Percentiles rank a stretch among this genome's conserved stretches.
phyloP scores from a whole-genome alignment of 2,797 vertebrate genomes.

The Tragopan temminckii region DNA sequence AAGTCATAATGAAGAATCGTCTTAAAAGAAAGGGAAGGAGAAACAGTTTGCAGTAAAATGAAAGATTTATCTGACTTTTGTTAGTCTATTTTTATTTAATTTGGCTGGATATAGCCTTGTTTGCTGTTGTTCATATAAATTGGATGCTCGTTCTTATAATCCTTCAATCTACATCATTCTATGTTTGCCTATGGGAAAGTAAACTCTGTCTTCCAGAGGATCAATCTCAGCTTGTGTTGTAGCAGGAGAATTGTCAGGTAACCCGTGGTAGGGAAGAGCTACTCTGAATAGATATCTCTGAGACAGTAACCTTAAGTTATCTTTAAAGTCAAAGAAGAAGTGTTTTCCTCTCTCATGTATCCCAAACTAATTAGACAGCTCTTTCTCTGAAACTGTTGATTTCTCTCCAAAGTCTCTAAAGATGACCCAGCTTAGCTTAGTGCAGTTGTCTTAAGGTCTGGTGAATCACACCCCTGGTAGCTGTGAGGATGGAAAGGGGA shows the following conservation, averaged over 20 bases:
- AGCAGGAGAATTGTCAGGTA: background rate
- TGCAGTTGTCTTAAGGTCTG: conserved; percentile 45
- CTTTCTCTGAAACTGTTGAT: conserved; percentile 20
- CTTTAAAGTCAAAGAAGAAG: conserved; percentile 1
- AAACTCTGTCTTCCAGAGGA: background rate
- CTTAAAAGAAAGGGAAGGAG: background rate
- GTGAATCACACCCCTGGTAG: conserved; percentile 47
- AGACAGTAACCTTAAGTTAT: conserved; percentile 28
- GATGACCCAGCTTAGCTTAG: conserved; percentile 6
- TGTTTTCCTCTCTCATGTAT: conserved; percentile 11
- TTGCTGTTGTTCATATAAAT: background rate
- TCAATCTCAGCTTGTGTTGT: background rate
- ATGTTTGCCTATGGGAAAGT: background rate
- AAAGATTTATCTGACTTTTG: background rate
- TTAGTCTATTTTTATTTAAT: background rate
- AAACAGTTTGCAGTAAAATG: background rate
- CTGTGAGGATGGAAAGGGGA: conserved; percentile 39
- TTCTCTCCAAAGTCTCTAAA: conserved; percentile 14
- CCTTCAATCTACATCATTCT: background rate
- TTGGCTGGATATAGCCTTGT: background rate
- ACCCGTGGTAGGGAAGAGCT: background rate
- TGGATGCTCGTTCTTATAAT: background rate
- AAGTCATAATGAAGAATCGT: background rate
- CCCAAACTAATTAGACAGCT: conserved; percentile 10
- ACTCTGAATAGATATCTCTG: background rate